Conservation (phyloP, 2,888 invertebrate species). For the Brenthis hecate region DNA sequence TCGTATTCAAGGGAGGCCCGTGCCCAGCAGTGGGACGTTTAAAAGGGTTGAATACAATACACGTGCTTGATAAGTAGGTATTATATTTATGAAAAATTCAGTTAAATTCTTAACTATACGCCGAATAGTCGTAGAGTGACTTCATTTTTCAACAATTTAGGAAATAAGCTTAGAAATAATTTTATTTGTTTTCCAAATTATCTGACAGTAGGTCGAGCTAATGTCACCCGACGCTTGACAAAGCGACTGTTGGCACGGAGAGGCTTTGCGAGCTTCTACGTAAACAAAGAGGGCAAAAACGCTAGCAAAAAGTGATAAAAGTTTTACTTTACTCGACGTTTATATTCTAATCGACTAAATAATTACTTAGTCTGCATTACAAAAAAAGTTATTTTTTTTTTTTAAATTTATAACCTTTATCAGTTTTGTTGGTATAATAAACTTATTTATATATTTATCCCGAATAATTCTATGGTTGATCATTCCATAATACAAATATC, state of each 20-base stretch:
- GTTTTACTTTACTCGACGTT: slow-evolving; percentile 63
- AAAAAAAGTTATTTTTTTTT: not conserved
- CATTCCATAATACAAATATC: too few species aligned
- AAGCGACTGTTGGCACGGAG: slow-evolving; percentile 79
- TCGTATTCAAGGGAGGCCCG: too few species aligned
- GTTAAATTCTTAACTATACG: too few species aligned
- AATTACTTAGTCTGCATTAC: slow-evolving; percentile 41
- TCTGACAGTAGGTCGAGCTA: slow-evolving; percentile 74
- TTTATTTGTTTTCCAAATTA: slow-evolving; percentile 74
- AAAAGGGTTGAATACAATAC: too few species aligned
- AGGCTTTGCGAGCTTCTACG: slow-evolving; percentile 73
- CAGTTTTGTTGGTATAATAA: not conserved
- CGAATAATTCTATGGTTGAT: too few species aligned
- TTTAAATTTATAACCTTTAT: not conserved
- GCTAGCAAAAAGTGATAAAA: slow-evolving; percentile 65
- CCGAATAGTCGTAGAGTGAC: not conserved
- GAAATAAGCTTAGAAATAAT: slow-evolving; percentile 56
- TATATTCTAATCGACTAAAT: slow-evolving; percentile 52
- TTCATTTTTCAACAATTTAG: slow-evolving; percentile 25
- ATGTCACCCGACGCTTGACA: slow-evolving; percentile 77
- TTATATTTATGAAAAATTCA: too few species aligned
- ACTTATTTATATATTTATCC: too few species aligned
- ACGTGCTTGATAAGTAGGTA: too few species aligned
- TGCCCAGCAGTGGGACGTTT: too few species aligned
- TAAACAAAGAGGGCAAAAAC: slow-evolving; percentile 72